Conservation (phyloP, 1,140 invertebrate species). For the Drosophila repleta region DNA sequence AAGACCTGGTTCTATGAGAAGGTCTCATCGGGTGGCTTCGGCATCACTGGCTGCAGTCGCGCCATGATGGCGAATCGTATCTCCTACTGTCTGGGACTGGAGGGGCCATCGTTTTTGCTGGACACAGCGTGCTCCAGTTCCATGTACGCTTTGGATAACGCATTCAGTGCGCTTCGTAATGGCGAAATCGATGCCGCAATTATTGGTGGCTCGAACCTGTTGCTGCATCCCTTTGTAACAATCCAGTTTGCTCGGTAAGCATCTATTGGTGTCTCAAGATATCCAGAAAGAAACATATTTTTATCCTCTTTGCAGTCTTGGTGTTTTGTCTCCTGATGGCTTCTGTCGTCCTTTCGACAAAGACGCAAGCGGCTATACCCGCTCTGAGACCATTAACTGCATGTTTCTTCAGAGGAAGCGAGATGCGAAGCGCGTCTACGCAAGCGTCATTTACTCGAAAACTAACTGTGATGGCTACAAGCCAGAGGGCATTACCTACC, state of each 20-base stretch:
- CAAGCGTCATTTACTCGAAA: constrained; percentile 85
- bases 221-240: constrained; percentile 93
- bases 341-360: constrained; percentile 95
- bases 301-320: constrained; percentile 85
- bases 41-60: constrained; percentile 92
- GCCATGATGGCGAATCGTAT: constrained; percentile 97
- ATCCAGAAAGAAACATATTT: not conserved
- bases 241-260: constrained; percentile 90
- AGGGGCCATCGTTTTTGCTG: constrained; percentile 91
- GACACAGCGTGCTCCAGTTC: constrained; percentile 97
- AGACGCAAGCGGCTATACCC: constrained; percentile 89
- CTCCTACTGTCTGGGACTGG: constrained; percentile 89
- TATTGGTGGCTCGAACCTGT: constrained; percentile 93
- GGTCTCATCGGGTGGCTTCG: constrained; percentile 86
- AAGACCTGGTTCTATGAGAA: constrained; percentile 89
- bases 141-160: constrained; percentile 92
- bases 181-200: constrained; percentile 94
- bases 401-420: constrained; percentile 93
- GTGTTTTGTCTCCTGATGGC: constrained; percentile 94
- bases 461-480: constrained; percentile 96
- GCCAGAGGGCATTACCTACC: constrained; percentile 95
- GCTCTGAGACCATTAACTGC: constrained; percentile 91
- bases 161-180: constrained; percentile 89
- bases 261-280: not conserved
- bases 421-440: constrained; percentile 91